phyloP scores from a whole-genome alignment of 1,140 invertebrate genomes.

The Drosophila oshimai region DNA sequence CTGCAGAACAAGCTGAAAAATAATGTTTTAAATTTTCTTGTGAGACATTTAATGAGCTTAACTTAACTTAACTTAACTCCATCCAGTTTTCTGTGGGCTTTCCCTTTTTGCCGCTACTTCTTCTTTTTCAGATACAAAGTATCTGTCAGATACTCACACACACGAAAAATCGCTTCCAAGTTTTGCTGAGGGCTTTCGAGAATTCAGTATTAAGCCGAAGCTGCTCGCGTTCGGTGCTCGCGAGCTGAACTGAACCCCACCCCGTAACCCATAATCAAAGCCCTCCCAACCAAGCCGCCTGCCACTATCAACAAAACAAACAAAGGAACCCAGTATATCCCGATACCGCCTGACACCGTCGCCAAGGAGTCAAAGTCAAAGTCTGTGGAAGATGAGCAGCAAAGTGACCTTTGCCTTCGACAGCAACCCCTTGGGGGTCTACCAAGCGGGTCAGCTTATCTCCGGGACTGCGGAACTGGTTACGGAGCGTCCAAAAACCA shows the following conservation, averaged over 20 bases:
- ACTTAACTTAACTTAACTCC: no score
- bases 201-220: constrained; percentile 55
- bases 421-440: constrained; percentile 83
- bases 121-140: not conserved
- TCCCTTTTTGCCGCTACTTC: not conserved
- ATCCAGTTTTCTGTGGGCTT: not conserved
- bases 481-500: constrained; percentile 83
- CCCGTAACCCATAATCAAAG: not conserved
- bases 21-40: no score
- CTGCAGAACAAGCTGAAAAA: no score
- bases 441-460: constrained; percentile 84
- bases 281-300: not conserved
- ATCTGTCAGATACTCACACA: not conserved
- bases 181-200: not conserved
- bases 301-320: constrained; percentile 23
- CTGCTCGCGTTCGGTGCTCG: constrained; percentile 43
- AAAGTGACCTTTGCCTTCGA: constrained; percentile 83
- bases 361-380: constrained; percentile 12
- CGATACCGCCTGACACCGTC: constrained; percentile 30
- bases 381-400: constrained; percentile 56
- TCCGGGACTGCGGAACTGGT: constrained; percentile 83
- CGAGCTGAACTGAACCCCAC: constrained; percentile 1
- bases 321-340: constrained; percentile 14
- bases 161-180: not conserved
- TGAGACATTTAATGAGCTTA: no score